Percentiles rank a stretch among this genome's conserved stretches.
Conservation (phyloP, 35 echinoderm and acorn worm genomes). For the Nesometra sesokonis region DNA sequence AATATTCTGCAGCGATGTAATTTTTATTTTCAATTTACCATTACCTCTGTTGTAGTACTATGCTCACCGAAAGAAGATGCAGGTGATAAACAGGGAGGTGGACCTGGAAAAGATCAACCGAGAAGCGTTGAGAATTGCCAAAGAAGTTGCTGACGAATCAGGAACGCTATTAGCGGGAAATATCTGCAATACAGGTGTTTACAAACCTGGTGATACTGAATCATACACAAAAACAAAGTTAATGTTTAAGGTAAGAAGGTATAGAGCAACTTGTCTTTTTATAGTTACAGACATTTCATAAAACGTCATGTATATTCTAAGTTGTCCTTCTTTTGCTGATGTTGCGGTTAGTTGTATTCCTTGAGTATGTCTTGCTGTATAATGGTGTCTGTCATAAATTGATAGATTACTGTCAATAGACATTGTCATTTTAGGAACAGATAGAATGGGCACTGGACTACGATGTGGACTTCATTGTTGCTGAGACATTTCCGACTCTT, state of each 20-base stretch:
- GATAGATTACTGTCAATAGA: no score
- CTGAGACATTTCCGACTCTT: slow-evolving; percentile 44
- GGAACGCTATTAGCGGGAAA: slow-evolving; percentile 79
- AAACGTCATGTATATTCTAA: no score
- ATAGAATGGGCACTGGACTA: slow-evolving; percentile 71
- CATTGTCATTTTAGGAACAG: slow-evolving; percentile 59
- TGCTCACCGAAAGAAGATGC: slow-evolving; percentile 67
- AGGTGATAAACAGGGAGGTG: slow-evolving; percentile 34
- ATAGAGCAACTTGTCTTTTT: no score
- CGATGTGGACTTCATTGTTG: slow-evolving; percentile 72
- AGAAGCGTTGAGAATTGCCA: slow-evolving; percentile 49
- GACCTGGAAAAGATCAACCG: slow-evolving; percentile 72
- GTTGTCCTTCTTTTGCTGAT: no score
- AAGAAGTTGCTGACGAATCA: slow-evolving; percentile 64
- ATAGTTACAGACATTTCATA: no score
- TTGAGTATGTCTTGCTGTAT: no score
- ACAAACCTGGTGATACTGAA: slow-evolving; percentile 17
- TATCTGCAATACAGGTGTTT: slow-evolving; percentile 52
- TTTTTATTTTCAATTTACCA: no score
- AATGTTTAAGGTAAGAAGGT: no score
- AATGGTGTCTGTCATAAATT: no score
- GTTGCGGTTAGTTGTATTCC: no score
- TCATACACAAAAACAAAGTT: no score
- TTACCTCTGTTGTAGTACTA: slow-evolving; percentile 65
- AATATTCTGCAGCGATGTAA: no score